A percentile compares a stretch with the other conserved stretches of the same genome.
Evolutionary conservation across 1,140 invertebrate species (phyloP).

Genomic region (Anoplolepis gracilipes): DNA sequence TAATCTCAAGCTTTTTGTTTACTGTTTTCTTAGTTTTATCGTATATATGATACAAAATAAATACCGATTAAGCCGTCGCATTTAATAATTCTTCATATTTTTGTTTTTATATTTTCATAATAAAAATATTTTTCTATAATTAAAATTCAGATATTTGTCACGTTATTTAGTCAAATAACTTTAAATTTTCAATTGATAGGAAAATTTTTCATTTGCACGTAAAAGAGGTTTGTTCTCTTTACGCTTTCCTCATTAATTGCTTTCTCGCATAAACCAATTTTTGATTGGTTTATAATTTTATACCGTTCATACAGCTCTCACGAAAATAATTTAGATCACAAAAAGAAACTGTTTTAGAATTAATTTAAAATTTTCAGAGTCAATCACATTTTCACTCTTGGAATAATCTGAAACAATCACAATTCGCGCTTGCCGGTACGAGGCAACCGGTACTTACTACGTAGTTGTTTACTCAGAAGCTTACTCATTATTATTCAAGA

Average conservation of each 20-base stretch:
- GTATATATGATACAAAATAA: not conserved
- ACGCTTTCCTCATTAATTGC: not conserved
- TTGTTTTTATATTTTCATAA: not conserved
- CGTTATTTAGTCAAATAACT: not conserved
- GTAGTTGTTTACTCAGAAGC: conserved; percentile 26
- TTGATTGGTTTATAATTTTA: no score
- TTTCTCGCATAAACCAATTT: not conserved
- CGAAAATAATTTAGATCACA: not conserved
- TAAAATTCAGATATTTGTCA: not conserved
- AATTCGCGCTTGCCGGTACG: conserved; percentile 14
- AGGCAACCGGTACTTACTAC: not conserved
- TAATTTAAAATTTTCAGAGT: not conserved
- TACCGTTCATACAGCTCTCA: not conserved
- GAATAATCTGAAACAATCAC: conserved; percentile 7
- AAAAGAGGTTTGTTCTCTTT: not conserved
- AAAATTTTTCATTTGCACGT: not conserved
- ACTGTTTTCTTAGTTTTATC: not conserved
- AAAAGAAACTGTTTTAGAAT: not conserved
- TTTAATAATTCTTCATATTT: not conserved
- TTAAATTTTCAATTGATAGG: not conserved
- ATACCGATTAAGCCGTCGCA: not conserved
- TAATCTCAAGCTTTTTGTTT: not conserved
- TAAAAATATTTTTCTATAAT: not conserved
- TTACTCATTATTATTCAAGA: conserved; percentile 52
- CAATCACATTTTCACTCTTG: not conserved